These are phyloP conservation scores for Noctua janthina DNA, from an alignment of 2,888 invertebrate genomes.

Conservation along the genomic window DNA sequence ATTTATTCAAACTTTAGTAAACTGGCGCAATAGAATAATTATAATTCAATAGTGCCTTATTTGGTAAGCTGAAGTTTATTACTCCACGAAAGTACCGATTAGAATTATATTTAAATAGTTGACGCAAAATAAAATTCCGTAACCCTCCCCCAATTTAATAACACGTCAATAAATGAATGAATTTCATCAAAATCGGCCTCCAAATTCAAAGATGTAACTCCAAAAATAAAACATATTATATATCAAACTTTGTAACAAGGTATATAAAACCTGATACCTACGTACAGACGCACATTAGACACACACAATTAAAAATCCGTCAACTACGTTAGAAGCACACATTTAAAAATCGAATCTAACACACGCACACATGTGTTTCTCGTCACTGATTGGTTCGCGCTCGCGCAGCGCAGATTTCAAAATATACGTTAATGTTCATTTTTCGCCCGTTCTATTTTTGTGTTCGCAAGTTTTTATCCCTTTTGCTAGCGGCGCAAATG, in stretches of 20 bases:
- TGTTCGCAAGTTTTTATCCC: conserved; percentile 86
- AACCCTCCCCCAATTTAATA: conserved; percentile 2
- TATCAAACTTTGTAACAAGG: conserved; percentile 42
- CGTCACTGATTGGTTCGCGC: conserved; percentile 76
- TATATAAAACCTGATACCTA: conserved; percentile 47
- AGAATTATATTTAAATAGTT: neutral
- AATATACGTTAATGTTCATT: conserved; percentile 84
- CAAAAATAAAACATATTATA: conserved; percentile 56
- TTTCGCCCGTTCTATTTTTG: conserved; percentile 89
- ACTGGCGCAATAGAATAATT: no score
- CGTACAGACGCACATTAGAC: conserved; percentile 53
- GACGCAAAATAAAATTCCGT: neutral
- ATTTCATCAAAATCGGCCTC: conserved; percentile 58
- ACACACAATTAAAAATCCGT: conserved; percentile 55
- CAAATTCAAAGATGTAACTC: conserved; percentile 52
- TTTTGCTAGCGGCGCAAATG: conserved; percentile 62
- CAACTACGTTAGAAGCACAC: conserved; percentile 66
- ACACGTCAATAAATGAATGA: conserved; percentile 7
- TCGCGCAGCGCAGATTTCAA: conserved; percentile 72
- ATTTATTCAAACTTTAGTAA: neutral
- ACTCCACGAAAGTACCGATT: neutral
- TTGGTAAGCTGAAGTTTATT: neutral
- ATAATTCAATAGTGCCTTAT: neutral
- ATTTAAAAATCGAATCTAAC: conserved; percentile 68
- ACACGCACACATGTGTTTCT: conserved; percentile 71